Conservation (phyloP, 37 sponge, comb jelly and placozoan genomes). For the Mnemiopsis leidyi region DNA sequence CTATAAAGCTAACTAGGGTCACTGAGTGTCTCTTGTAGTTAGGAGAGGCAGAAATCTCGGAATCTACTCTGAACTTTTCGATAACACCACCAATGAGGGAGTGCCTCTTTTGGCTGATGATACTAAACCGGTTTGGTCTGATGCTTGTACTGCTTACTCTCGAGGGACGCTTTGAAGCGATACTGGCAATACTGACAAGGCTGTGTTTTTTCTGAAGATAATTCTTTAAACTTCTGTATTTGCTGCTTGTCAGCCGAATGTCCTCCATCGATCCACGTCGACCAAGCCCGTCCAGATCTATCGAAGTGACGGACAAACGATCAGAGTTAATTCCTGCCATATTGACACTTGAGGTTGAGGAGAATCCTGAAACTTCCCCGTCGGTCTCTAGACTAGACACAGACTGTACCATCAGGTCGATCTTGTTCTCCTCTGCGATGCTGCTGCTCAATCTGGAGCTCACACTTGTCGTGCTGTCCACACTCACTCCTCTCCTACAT, state of each 20-base stretch:
- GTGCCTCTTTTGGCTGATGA: background rate
- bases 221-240: background rate
- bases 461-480: background rate
- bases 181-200: background rate
- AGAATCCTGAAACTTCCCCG: background rate
- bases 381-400: background rate
- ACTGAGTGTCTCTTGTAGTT: background rate
- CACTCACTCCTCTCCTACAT: background rate
- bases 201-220: background rate
- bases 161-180: slow-evolving; percentile 1
- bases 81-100: background rate
- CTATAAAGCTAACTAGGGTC: background rate
- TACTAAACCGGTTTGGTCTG: background rate
- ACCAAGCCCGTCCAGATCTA: no score
- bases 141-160: background rate
- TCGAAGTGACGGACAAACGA: background rate
- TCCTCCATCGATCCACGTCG: background rate
- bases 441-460: background rate
- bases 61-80: background rate
- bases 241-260: background rate
- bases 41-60: background rate
- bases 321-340: background rate
- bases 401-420: background rate
- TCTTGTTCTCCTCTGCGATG: background rate
- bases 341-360: background rate